These are phyloP conservation scores for Dicentrarchus labrax DNA, from an alignment of 2,113 vertebrate genomes.

Conservation along the genomic window DNA sequence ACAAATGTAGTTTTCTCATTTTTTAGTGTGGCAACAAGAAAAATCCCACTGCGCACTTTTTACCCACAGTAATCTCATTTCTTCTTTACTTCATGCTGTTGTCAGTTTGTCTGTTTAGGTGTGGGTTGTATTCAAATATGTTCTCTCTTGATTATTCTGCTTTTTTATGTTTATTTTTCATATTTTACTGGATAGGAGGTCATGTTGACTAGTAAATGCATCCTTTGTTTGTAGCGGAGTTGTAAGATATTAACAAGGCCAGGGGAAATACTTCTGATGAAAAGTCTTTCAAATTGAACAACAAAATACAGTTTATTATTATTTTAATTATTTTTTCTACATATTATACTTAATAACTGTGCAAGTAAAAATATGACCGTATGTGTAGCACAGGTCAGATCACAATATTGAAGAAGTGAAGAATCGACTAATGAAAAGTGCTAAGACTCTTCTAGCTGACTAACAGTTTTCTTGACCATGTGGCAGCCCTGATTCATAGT, in stretches of 20 bases:
- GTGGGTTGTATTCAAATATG: conserved; percentile 36
- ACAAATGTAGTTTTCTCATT: conserved; percentile 20
- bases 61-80: conserved; percentile 42
- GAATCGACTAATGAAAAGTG: no score
- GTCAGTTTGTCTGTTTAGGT: conserved; percentile 35
- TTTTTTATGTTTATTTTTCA: conserved; percentile 26
- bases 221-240: not conserved
- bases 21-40: not conserved
- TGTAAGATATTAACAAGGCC: not conserved
- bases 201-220: conserved; percentile 12
- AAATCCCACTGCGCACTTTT: conserved; percentile 28
- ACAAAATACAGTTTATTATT: not conserved
- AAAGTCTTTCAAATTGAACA: not conserved
- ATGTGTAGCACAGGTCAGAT: no score
- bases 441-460: no score
- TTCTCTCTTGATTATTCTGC: conserved; percentile 31
- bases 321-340: no score
- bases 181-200: conserved; percentile 22
- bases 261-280: not conserved
- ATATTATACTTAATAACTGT: no score
- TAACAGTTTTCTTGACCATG: no score
- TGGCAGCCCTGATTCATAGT: no score
- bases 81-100: conserved; percentile 25
- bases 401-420: no score
- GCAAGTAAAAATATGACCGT: no score